Conservation (phyloP, 2,797 vertebrate genomes). For the Rhynchonycteris naso region DNA sequence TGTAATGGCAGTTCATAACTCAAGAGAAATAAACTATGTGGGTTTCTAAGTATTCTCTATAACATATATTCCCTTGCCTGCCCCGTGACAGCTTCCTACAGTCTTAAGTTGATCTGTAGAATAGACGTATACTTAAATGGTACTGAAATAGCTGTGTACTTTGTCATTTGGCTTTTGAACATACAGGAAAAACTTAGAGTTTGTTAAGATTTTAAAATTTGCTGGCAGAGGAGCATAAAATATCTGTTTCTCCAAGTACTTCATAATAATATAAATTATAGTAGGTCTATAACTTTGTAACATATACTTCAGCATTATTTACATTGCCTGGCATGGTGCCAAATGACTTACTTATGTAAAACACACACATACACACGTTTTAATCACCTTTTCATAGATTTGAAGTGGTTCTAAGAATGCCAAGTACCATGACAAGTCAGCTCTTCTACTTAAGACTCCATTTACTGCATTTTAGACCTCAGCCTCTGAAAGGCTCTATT, state of each 20-base stretch:
- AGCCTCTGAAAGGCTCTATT: constrained; percentile 24
- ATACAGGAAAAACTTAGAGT: constrained; percentile 77
- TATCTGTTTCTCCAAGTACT: constrained; percentile 11
- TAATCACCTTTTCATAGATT: neutral
- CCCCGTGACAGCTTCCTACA: constrained; percentile 64
- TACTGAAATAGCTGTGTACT: constrained; percentile 77
- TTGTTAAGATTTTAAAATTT: constrained; percentile 76
- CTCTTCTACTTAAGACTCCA: neutral
- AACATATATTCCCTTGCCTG: constrained; percentile 24
- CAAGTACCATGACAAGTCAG: neutral
- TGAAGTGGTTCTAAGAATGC: neutral
- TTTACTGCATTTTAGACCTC: constrained; percentile 26
- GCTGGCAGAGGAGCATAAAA: neutral
- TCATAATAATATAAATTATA: constrained; percentile 49
- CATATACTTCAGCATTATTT: constrained; percentile 37
- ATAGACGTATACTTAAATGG: constrained; percentile 76
- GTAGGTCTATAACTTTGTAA: constrained; percentile 33
- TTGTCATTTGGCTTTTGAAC: constrained; percentile 78
- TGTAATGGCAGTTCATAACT: constrained; percentile 48
- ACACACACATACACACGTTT: neutral
- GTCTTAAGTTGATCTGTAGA: constrained; percentile 72
- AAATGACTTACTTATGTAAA: constrained; percentile 49
- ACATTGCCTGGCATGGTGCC: neutral
- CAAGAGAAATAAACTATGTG: neutral
- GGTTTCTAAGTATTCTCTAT: constrained; percentile 68